Base-by-base conservation (phyloP, 2,797 vertebrate genomes). In the Hafferia zeledoni region DNA sequence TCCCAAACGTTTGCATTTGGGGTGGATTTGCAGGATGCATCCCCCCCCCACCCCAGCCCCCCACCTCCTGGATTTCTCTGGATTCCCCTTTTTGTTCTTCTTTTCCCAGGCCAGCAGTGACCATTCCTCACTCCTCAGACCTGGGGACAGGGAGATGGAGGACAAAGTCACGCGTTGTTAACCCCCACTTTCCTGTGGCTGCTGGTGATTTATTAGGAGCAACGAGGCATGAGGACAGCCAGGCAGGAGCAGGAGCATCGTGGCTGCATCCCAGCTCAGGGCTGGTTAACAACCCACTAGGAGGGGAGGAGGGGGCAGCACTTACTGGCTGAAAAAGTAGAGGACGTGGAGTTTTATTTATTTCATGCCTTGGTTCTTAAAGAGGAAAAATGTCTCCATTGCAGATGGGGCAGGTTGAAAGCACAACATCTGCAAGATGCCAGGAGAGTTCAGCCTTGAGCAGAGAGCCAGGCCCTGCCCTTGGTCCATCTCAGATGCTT, bases 351-450 rank as follows among this genome's bases (percentile, higher is more conserved):
- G 17, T 13, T 89, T 87, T 52, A 83, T 85, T 89, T 91, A 28
- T 85, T 91, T 84, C 77, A 14, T 39, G 64, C 30, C 49, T 63
- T 11, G 46, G 43, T 44, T 89, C 59, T 71, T 53, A 50, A 81
- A 28, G 89, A 84, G 49, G 71, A 53, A n/a, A 60, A 78, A 65
- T 1, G 2, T 64, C 69, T 83, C 57, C 6, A 4, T 78, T 83
- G 61, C 33, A 20, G 84, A 41, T 6, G 31, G 64, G 37, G 60
- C 60, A 41, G 37, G 43, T 81, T 13, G 46, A 27, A 71, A 72
- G 13, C 7, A 1, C 18, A 7, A 7, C 0, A 0, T 4, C 31
- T 81, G 33, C 52, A 11, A 5, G 0, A 0, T 0, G 0, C 31
- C 20, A 6, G 53, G 67, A 46, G 49, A 2, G 19, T 3, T 8